These are phyloP conservation scores for Ispidina picta DNA, from an alignment of 2,797 vertebrate species.

Conservation along the genomic window DNA sequence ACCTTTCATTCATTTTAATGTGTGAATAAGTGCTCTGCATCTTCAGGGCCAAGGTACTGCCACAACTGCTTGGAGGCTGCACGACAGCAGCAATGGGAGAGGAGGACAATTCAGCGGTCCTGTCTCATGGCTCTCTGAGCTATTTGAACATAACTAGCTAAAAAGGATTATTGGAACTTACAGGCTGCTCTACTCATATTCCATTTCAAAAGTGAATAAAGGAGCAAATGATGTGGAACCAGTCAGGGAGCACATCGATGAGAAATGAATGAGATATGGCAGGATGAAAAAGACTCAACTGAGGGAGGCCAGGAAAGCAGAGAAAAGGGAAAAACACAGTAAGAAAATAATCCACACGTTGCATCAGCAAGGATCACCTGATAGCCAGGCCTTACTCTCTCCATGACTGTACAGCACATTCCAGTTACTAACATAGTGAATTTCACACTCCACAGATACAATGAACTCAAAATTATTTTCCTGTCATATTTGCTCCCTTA, in stretches of 20 bases:
- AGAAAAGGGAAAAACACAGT: background rate
- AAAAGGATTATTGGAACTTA: background rate
- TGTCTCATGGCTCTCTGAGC: background rate
- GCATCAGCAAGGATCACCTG: background rate
- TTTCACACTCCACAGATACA: background rate
- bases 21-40: background rate
- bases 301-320: background rate
- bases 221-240: background rate
- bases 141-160: background rate
- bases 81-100: background rate
- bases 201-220: background rate
- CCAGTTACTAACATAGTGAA: background rate
- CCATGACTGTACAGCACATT: background rate
- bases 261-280: background rate
- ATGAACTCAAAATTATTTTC: background rate
- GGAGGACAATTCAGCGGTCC: background rate
- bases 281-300: background rate
- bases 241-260: background rate
- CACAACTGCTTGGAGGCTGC: background rate
- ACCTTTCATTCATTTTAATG: background rate
- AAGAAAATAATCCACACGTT: background rate
- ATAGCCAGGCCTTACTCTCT: background rate
- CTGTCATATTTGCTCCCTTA: background rate
- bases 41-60: background rate
- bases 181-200: background rate